Conservation (phyloP, 2,113 vertebrate species). For the Varanus komodoensis region DNA sequence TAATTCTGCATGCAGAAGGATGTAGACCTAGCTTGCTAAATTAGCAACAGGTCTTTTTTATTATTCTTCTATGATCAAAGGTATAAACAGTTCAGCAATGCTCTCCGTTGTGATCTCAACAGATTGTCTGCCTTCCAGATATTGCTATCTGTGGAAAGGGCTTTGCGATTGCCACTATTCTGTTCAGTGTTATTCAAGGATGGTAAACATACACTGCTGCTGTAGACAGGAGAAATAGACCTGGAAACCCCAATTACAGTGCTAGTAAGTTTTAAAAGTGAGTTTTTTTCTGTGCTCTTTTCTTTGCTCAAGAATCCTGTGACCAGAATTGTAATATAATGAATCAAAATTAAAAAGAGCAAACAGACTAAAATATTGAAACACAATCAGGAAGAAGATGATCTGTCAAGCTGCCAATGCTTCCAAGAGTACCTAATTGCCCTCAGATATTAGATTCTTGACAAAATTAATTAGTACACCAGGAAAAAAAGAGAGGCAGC, state of each 20-base stretch:
- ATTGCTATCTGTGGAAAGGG: conserved; percentile 51
- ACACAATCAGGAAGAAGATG: not conserved
- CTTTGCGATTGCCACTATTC: conserved; percentile 3
- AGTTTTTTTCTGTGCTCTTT: not conserved
- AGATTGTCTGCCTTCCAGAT: conserved; percentile 47
- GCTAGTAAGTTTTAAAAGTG: not conserved
- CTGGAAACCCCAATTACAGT: not conserved
- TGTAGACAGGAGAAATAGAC: not conserved
- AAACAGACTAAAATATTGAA: not conserved
- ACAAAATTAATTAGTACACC: not conserved
- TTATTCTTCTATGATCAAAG: conserved; percentile 59
- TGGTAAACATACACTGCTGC: conserved; percentile 19
- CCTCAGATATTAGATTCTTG: not conserved
- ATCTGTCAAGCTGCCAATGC: not conserved
- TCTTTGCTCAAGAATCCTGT: not conserved
- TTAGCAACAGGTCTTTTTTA: conserved; percentile 22
- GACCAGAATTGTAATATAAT: not conserved
- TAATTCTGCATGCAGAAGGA: conserved; percentile 66
- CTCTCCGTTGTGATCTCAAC: conserved; percentile 42
- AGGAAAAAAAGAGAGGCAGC: not conserved
- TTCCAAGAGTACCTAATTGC: not conserved
- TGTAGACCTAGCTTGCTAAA: conserved; percentile 65
- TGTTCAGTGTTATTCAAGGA: conserved; percentile 30
- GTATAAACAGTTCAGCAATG: conserved; percentile 66
- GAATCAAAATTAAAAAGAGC: not conserved